These are phyloP conservation scores for Muscicapa striata DNA, from an alignment of 2,797 vertebrate genomes.

Conservation along the genomic window DNA sequence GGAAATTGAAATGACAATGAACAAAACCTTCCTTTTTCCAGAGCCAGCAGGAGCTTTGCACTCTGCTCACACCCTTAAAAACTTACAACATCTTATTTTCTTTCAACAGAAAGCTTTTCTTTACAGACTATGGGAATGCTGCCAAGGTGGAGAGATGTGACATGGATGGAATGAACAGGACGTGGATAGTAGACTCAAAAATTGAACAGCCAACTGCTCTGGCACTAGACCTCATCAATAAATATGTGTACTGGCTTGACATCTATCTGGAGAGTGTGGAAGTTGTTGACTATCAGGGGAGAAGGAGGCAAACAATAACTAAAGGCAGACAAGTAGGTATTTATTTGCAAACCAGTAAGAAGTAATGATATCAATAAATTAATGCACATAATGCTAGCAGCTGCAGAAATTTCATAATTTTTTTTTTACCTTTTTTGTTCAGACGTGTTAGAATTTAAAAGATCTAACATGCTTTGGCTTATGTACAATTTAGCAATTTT, in stretches of 20 bases:
- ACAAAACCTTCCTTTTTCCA: constrained; percentile 33
- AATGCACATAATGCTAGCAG: background rate
- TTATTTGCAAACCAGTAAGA: constrained; percentile 18
- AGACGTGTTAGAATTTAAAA: background rate
- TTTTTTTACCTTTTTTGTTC: background rate
- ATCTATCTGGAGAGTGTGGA: constrained; percentile 92
- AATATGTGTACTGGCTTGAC: constrained; percentile 96
- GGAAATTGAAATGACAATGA: constrained; percentile 18
- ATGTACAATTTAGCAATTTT: background rate
- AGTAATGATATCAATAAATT: background rate
- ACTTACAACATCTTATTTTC: constrained; percentile 70
- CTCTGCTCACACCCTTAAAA: background rate
- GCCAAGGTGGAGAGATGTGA: constrained; percentile 96
- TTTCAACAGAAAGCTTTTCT: constrained; percentile 93
- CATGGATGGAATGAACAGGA: constrained; percentile 95
- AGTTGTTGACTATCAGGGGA: constrained; percentile 94
- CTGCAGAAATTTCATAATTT: background rate
- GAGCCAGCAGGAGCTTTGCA: constrained; percentile 27
- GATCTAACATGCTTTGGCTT: background rate
- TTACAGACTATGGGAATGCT: constrained; percentile 92
- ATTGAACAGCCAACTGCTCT: constrained; percentile 92
- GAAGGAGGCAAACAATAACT: constrained; percentile 85
- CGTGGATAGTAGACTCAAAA: constrained; percentile 88
- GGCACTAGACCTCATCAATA: constrained; percentile 90
- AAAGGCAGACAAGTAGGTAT: constrained; percentile 90